Conservation (phyloP, 92 coral and sea anemone species). For the Actinostola sp. region DNA sequence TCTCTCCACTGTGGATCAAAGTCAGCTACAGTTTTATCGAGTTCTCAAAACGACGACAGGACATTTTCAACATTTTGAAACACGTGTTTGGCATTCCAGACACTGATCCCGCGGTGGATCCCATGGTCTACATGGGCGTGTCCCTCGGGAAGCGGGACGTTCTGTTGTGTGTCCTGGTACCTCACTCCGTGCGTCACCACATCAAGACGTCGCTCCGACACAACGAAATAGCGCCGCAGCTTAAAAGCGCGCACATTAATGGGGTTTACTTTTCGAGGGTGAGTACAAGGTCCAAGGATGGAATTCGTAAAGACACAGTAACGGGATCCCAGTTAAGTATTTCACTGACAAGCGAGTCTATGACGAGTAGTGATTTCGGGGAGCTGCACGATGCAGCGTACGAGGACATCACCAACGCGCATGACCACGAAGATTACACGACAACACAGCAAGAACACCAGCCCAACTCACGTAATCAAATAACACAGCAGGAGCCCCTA, state of each 20-base stretch:
- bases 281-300: neutral
- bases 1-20: slow-evolving; percentile 81
- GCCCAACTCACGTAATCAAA: neutral
- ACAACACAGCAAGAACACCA: neutral
- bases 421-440: neutral
- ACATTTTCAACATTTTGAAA: slow-evolving; percentile 50
- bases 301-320: neutral
- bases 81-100: slow-evolving; percentile 71
- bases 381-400: slow-evolving; percentile 26
- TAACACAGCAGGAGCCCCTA: neutral
- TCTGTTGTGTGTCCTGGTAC: slow-evolving; percentile 67
- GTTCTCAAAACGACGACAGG: slow-evolving; percentile 51
- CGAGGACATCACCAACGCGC: slow-evolving; percentile 7
- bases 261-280: slow-evolving; percentile 77
- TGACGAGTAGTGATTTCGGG: slow-evolving; percentile 35
- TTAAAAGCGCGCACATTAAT: slow-evolving; percentile 44
- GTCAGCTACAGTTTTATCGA: slow-evolving; percentile 56
- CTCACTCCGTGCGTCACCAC: slow-evolving; percentile 46
- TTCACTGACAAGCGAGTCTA: slow-evolving; percentile 18
- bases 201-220: slow-evolving; percentile 50
- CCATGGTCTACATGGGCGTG: slow-evolving; percentile 72
- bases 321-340: slow-evolving; percentile 34
- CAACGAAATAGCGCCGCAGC: slow-evolving; percentile 45
- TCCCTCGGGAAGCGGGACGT: slow-evolving; percentile 68
- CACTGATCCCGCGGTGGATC: slow-evolving; percentile 56